Conservation (phyloP, 2,113 vertebrate species). For the Scatophagus argus region DNA sequence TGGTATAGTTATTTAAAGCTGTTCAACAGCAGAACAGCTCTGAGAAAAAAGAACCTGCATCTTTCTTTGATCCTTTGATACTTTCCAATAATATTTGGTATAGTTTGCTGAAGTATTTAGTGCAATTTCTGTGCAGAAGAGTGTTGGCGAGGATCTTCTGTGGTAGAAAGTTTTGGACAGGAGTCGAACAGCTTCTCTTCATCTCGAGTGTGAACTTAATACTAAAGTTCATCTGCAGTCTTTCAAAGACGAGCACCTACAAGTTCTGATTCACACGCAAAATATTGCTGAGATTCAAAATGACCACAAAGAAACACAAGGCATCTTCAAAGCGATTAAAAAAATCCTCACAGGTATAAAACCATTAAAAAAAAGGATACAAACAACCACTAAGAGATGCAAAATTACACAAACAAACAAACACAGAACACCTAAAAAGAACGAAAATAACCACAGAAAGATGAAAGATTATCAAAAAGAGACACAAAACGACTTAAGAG, state of each 20-base stretch:
- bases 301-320: rapidly evolving
- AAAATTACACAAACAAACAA: neutral
- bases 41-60: neutral
- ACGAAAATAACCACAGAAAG: neutral
- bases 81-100: neutral
- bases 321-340: too few relatives aligned
- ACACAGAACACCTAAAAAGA: too few relatives aligned
- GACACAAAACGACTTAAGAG: too few relatives aligned
- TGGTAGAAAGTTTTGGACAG: neutral
- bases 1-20: neutral
- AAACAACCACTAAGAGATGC: neutral
- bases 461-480: constrained; percentile 1
- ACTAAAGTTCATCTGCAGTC: constrained; percentile 9
- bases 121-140: neutral
- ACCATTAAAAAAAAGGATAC: too few relatives aligned
- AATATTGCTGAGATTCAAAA: neutral
- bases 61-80: neutral
- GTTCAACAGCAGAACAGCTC: neutral
- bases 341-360: too few relatives aligned
- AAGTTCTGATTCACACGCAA: neutral
- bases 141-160: neutral
- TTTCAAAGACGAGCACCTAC: neutral
- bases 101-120: neutral
- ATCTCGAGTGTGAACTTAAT: constrained; percentile 4
- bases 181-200: neutral